Evolutionary conservation across 2,797 vertebrate species (phyloP).

Genomic region (Rhinatrema bivittatum): DNA sequence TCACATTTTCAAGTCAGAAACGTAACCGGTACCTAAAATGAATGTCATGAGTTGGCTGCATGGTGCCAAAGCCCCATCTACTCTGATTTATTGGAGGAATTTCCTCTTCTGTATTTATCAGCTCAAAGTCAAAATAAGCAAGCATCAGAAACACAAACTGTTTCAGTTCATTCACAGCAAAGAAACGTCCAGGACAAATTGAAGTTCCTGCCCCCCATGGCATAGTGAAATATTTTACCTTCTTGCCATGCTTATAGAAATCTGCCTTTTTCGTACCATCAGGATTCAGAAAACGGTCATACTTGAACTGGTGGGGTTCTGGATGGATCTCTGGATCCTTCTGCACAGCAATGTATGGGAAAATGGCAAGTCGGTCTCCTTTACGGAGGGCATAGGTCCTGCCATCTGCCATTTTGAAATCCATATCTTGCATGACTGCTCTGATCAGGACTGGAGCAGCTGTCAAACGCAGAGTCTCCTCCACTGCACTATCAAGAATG

Average conservation of each 20-base stretch:
- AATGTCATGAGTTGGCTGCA: slow-evolving; percentile 67
- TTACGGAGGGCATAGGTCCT: slow-evolving; percentile 55
- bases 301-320: slow-evolving; percentile 70
- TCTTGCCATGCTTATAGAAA: slow-evolving; percentile 77
- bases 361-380: slow-evolving; percentile 73
- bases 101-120: slow-evolving; percentile 53
- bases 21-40: slow-evolving; percentile 66
- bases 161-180: slow-evolving; percentile 79
- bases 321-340: slow-evolving; percentile 77
- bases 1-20: slow-evolving; percentile 17
- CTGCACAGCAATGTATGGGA: slow-evolving; percentile 72
- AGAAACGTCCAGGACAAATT: slow-evolving; percentile 81
- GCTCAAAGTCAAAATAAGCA: slow-evolving; percentile 75
- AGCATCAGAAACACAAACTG: slow-evolving; percentile 81
- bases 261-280: slow-evolving; percentile 63
- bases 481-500: slow-evolving; percentile 74
- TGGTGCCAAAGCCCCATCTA: slow-evolving; percentile 76
- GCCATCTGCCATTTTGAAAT: slow-evolving; percentile 58
- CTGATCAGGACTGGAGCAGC: slow-evolving; percentile 66
- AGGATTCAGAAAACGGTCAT: slow-evolving; percentile 72
- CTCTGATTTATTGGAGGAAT: slow-evolving; percentile 59
- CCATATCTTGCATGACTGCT: slow-evolving; percentile 54
- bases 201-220: slow-evolving; percentile 81
- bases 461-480: slow-evolving; percentile 73
- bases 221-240: slow-evolving; percentile 77